Evolutionary conservation across 2,113 vertebrate genomes (phyloP), one percentile per base, ranked within the genome.

Genomic region (Tychaedon coryphoeus): DNA sequence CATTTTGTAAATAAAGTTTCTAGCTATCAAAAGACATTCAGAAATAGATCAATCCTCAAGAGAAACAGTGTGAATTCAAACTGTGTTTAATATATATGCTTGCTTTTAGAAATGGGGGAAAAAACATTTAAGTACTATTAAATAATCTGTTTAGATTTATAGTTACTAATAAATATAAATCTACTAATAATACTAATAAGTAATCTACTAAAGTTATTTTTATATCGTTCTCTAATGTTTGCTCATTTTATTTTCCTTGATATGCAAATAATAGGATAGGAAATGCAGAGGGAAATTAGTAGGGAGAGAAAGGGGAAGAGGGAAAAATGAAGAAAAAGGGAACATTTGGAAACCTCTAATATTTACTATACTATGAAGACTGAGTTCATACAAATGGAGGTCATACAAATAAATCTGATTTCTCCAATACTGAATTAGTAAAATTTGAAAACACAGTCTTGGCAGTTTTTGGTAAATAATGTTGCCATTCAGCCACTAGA

Each of bases 401-500:
- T 31, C 56, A 48, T 20, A 50, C 13, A 58, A 78, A 73, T 38
- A 50, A 53, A 51, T 66, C 9, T 47, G 29, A 29, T 74, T 80
- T 70, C 25, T 85, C 20, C 24, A 58, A 1, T 22, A 5, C 19
- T 38, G 25, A 11, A 5, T 65, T 40, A 86, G 3, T 48, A 72
- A 83, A 69, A 29, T 36, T 42, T 61, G 36, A 51, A 83, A 88
- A 19, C 3, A 10, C 19, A n/a, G 53, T 51, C 10, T n/a, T 54
- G 47, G 50, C 29, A 42, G 28, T 10, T 85, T 88, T 78, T 57
- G 40, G 58, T 78, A 77, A 66, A 62, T 12, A 75, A 34, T 51
- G 31, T 51, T 83, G n/a, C 34, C 28, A 40, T 92, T 75, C 57
- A 74, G n/a, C 91, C 94, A 72, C 93, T 93, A 95, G 87, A 82